Evolutionary conservation across 2,888 invertebrate genomes (phyloP).

Genomic region (Dioctria linearis): DNA sequence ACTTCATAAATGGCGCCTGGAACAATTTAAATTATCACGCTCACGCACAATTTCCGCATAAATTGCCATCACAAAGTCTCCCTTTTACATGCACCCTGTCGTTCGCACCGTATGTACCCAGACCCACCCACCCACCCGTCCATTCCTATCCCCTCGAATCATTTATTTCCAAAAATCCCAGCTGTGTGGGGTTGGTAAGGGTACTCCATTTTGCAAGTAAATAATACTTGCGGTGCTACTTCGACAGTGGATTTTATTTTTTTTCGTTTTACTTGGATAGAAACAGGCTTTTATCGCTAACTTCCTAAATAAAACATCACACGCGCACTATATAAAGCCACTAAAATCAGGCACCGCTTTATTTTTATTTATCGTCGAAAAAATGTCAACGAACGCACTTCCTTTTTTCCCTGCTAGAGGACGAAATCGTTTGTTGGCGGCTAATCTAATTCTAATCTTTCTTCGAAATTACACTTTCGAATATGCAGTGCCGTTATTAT

Average conservation of each 20-base stretch:
- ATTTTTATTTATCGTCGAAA: not conserved
- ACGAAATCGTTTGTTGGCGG: constrained; percentile 33
- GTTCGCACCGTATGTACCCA: not conserved
- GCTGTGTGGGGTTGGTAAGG: too few relatives aligned
- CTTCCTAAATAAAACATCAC: constrained; percentile 7
- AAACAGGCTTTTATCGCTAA: constrained; percentile 46
- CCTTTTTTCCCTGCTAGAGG: constrained; percentile 5
- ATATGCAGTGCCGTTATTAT: not conserved
- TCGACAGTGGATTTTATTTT: not conserved
- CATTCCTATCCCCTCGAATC: not conserved
- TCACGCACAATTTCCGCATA: constrained; percentile 50
- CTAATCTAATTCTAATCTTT: not conserved
- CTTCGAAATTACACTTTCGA: too few relatives aligned
- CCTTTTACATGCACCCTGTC: not conserved
- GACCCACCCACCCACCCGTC: too few relatives aligned
- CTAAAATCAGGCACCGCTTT: constrained; percentile 1
- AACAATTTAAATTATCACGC: constrained; percentile 42
- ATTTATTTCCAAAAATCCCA: too few relatives aligned
- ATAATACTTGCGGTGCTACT: too few relatives aligned
- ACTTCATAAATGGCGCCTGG: constrained; percentile 44
- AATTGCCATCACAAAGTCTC: constrained; percentile 15
- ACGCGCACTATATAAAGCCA: constrained; percentile 11
- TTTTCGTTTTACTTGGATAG: constrained; percentile 8
- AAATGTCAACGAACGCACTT: constrained; percentile 35
- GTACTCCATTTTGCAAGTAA: too few relatives aligned